phyloP scores from a whole-genome alignment of 1,140 invertebrate genomes.

The Matsumurasca onukii region DNA sequence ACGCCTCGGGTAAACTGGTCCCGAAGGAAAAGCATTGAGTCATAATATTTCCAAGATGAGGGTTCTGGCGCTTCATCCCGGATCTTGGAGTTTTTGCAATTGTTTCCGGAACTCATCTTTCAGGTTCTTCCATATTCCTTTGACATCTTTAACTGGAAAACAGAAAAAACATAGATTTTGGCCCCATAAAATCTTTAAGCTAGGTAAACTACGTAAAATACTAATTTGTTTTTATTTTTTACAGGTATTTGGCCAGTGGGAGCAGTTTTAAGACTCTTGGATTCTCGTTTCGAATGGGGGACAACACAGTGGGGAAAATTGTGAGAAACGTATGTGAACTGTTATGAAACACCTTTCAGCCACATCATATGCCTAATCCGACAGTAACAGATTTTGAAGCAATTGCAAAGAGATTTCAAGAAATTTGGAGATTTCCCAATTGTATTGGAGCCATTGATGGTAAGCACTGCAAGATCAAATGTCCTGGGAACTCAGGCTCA shows the following conservation, averaged over 20 bases:
- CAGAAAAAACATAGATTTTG: neutral
- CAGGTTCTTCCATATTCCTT: neutral
- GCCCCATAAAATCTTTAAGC: neutral
- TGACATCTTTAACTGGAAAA: constrained; percentile 9
- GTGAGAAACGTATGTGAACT: constrained; percentile 33
- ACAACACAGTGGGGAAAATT: constrained; percentile 34
- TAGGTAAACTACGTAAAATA: neutral
- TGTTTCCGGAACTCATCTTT: neutral
- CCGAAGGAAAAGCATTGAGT: neutral
- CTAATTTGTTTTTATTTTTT: neutral
- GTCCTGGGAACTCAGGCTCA: constrained; percentile 46
- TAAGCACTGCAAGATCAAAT: constrained; percentile 48
- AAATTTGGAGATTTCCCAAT: constrained; percentile 45
- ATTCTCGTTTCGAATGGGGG: constrained; percentile 36
- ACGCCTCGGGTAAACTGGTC: neutral
- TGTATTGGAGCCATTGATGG: too few species aligned
- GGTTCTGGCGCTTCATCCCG: constrained; percentile 1
- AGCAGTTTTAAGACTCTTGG: constrained; percentile 32
- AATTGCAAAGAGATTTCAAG: constrained; percentile 16
- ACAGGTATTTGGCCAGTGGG: constrained; percentile 20
- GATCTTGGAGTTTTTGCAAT: neutral
- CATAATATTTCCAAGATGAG: constrained; percentile 1
- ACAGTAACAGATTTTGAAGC: constrained; percentile 10
- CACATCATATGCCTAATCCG: constrained; percentile 9
- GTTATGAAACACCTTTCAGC: constrained; percentile 27